These are phyloP conservation scores for Paracentrotus lividus DNA, from an alignment of 53 echinoderm and acorn worm species.

Conservation along the genomic window DNA sequence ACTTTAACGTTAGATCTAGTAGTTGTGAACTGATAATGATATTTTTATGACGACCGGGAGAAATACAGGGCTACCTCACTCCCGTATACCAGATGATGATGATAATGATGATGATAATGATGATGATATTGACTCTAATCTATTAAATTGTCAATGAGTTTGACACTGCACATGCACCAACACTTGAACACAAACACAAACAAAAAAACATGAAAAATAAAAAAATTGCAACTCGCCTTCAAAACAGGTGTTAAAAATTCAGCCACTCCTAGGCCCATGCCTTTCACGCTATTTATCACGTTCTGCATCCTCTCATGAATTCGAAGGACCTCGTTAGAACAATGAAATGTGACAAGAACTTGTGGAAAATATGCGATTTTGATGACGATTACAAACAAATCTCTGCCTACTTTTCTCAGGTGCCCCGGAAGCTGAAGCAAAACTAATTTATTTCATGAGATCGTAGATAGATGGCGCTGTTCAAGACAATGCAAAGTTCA, in stretches of 20 bases:
- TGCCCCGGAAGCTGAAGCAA: conserved; percentile 42
- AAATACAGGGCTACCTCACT: too few species aligned
- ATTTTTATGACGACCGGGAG: too few species aligned
- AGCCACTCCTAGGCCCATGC: conserved; percentile 92
- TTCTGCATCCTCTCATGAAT: conserved; percentile 78
- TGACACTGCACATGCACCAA: too few species aligned
- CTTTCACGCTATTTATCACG: conserved; percentile 89
- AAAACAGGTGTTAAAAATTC: conserved; percentile 95
- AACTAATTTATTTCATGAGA: background rate
- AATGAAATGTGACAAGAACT: background rate
- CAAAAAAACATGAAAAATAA: background rate
- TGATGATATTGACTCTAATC: too few species aligned
- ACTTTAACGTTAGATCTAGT: too few species aligned
- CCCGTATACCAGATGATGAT: too few species aligned
- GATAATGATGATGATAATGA: too few species aligned
- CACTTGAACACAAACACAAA: too few species aligned
- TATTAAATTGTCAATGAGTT: too few species aligned
- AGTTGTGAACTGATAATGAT: too few species aligned
- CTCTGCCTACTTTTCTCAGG: background rate
- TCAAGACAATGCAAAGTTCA: background rate
- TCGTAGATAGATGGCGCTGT: background rate
- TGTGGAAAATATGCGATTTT: background rate
- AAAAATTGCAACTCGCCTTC: conserved; percentile 75
- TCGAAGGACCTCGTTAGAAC: background rate
- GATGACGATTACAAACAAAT: background rate